Percentiles rank a stretch among this genome's conserved stretches.
Conservation (phyloP, 2,797 vertebrate species). For the Enteromius thamalakanensis region DNA sequence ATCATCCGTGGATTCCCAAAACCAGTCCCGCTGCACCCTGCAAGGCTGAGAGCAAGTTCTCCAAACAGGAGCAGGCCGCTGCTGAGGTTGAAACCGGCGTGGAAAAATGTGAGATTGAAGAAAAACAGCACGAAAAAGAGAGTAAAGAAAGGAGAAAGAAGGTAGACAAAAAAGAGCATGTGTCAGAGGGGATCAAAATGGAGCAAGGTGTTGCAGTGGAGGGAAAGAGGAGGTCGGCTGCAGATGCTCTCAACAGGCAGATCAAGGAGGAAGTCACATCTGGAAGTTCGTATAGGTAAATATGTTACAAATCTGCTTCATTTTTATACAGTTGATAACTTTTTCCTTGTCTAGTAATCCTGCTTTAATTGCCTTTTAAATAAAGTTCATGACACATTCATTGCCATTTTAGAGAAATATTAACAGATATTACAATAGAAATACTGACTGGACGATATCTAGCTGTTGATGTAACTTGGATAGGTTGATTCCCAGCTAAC, state of each 20-base stretch:
- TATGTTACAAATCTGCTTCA: not conserved
- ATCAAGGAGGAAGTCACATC: conserved; percentile 90
- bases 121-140: conserved; percentile 78
- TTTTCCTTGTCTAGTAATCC: not conserved
- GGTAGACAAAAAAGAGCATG: conserved; percentile 68
- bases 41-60: conserved; percentile 60
- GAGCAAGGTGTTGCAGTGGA: conserved; percentile 68
- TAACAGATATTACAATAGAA: not conserved
- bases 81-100: conserved; percentile 74
- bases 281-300: conserved; percentile 92
- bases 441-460: not conserved
- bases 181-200: conserved; percentile 65
- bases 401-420: not conserved
- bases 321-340: conserved; percentile 2
- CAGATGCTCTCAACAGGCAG: conserved; percentile 92
- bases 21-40: conserved; percentile 70
- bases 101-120: conserved; percentile 81
- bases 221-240: conserved; percentile 82
- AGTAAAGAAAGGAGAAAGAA: conserved; percentile 67
- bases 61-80: conserved; percentile 63
- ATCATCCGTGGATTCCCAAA: conserved; percentile 98
- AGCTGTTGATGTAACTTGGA: too few relatives aligned
- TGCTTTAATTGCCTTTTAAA: not conserved
- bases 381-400: too few relatives aligned
- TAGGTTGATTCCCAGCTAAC: not conserved